phyloP scores from a whole-genome alignment of 1,140 invertebrate genomes.

The Ceratoteleas bidentatus region DNA sequence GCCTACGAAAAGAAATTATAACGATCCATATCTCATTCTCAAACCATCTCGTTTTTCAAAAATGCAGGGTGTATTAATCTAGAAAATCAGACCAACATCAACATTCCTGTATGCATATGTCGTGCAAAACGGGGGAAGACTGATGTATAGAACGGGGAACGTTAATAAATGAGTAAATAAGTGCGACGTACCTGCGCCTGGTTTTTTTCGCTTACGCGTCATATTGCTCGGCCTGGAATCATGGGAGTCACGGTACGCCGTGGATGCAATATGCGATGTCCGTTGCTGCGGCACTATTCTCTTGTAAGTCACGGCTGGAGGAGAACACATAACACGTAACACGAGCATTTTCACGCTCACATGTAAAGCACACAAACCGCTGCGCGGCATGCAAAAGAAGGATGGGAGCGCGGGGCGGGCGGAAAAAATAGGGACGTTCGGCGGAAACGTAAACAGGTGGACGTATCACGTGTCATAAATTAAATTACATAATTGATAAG shows the following conservation, averaged over 20 bases:
- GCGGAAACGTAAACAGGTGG: constrained; percentile 45
- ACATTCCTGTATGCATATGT: too few species aligned
- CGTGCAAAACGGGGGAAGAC: constrained; percentile 9
- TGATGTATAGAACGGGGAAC: constrained; percentile 11
- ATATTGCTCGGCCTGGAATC: constrained; percentile 73
- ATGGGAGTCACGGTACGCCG: constrained; percentile 56
- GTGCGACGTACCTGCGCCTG: constrained; percentile 84
- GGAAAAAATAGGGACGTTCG: constrained; percentile 66
- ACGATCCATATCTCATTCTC: too few species aligned
- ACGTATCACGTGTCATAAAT: constrained; percentile 57
- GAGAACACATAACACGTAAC: constrained; percentile 71
- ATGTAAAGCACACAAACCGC: constrained; percentile 67
- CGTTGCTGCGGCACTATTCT: constrained; percentile 78
- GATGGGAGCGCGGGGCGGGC: constrained; percentile 9
- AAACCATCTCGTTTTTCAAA: too few species aligned
- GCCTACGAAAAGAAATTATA: too few species aligned
- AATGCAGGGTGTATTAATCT: too few species aligned
- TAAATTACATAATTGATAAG: constrained; percentile 59
- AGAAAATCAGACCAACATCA: too few species aligned
- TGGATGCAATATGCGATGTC: constrained; percentile 68
- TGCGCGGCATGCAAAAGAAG: constrained; percentile 60
- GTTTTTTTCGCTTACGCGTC: constrained; percentile 89
- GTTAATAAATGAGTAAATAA: constrained; percentile 6
- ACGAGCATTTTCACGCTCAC: constrained; percentile 68
- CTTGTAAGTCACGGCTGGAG: constrained; percentile 80